phyloP scores from a whole-genome alignment of 2,888 invertebrate species.

The Dryadula phaetusa region DNA sequence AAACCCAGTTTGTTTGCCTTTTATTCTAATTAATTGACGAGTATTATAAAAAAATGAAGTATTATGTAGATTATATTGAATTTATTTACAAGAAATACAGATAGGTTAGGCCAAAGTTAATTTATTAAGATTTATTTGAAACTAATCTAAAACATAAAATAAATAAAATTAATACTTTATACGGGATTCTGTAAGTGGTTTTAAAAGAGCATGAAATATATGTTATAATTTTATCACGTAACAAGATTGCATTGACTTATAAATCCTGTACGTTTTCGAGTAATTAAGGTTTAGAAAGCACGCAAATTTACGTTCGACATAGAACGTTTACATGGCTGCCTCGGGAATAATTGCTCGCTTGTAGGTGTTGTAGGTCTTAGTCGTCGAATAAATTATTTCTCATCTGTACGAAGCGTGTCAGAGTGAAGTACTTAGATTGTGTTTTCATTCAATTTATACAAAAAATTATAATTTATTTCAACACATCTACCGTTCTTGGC shows the following conservation, averaged over 20 bases:
- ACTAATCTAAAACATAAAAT: too few species aligned
- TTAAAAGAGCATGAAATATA: background rate
- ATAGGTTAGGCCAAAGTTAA: too few species aligned
- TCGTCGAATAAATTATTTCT: conserved; percentile 36
- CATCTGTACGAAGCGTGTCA: background rate
- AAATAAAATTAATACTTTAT: too few species aligned
- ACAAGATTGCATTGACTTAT: conserved; percentile 43
- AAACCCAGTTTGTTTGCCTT: too few species aligned
- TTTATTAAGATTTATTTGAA: too few species aligned
- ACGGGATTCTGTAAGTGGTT: background rate
- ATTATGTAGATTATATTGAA: too few species aligned
- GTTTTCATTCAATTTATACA: background rate
- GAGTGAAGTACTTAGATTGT: conserved; percentile 21
- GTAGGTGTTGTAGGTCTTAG: conserved; percentile 35
- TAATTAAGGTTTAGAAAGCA: conserved; percentile 52
- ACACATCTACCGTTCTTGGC: too few species aligned
- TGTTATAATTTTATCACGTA: background rate
- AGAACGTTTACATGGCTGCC: conserved; percentile 56
- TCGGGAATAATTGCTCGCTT: conserved; percentile 55
- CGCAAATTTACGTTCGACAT: conserved; percentile 58
- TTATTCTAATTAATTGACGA: too few species aligned
- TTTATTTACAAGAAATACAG: too few species aligned
- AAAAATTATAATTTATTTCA: too few species aligned
- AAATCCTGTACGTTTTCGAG: conserved; percentile 55
- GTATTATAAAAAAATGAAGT: too few species aligned